Percentiles rank a stretch among this genome's conserved stretches.
Conservation (phyloP, 2,888 invertebrate genomes). For the Phyto melanocephala region DNA sequence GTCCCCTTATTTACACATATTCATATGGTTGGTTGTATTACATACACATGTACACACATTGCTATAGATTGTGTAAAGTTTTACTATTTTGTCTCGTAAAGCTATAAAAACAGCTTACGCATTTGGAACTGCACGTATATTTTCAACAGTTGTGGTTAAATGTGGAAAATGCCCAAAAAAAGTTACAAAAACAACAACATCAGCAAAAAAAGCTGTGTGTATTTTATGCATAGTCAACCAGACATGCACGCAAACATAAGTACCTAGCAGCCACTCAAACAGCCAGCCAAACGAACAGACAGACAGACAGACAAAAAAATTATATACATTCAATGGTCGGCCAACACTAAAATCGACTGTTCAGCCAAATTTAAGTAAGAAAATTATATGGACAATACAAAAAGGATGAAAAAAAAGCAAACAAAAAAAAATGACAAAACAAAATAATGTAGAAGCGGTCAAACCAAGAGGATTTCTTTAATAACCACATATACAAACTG, state of each 20-base stretch:
- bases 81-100: slow-evolving; percentile 22
- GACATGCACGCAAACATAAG: too few relatives aligned
- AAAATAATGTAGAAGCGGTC: background rate
- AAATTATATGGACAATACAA: slow-evolving; percentile 23
- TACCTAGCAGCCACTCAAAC: background rate
- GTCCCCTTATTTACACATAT: background rate
- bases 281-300: background rate
- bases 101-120: slow-evolving; percentile 15
- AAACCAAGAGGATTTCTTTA: slow-evolving; percentile 47
- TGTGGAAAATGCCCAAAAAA: background rate
- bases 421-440: background rate
- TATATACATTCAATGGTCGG: background rate
- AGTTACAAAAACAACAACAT: background rate
- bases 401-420: background rate
- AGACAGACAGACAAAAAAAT: background rate
- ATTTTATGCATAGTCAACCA: slow-evolving; percentile 4
- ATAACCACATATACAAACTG: slow-evolving; percentile 54
- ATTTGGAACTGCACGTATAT: slow-evolving; percentile 7
- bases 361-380: slow-evolving; percentile 31
- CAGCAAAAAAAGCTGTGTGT: slow-evolving; percentile 14
- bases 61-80: background rate
- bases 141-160: slow-evolving; percentile 53
- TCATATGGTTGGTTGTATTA: background rate
- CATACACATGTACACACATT: background rate
- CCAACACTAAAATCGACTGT: slow-evolving; percentile 9